phyloP scores from a whole-genome alignment of 2,888 invertebrate genomes.

The Pyrrhia umbra region DNA sequence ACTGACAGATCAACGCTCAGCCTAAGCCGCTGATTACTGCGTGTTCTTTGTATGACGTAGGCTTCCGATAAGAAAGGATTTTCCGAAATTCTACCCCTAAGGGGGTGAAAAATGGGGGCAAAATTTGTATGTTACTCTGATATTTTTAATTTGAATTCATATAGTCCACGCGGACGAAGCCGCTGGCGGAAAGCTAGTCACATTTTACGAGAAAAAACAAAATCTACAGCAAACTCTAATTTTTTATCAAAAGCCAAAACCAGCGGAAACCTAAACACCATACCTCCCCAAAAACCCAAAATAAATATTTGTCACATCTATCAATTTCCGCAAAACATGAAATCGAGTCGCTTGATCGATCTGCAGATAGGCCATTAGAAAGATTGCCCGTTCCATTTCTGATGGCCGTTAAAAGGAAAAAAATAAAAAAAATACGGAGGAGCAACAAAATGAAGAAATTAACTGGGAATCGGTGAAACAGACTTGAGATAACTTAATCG shows the following conservation, averaged over 20 bases:
- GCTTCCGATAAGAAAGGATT: no score
- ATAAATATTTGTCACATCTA: conserved; percentile 49
- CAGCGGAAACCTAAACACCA: conserved; percentile 2
- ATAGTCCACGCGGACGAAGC: no score
- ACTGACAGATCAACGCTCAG: no score
- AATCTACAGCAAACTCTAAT: background rate
- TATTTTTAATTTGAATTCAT: no score
- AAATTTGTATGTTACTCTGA: no score
- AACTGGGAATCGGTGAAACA: conserved; percentile 85
- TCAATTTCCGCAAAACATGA: conserved; percentile 52
- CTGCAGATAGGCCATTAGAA: conserved; percentile 81
- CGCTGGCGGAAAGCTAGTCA: no score
- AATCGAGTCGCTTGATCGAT: conserved; percentile 62
- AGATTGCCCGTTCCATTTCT: conserved; percentile 82
- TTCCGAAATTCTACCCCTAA: no score
- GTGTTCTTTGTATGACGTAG: no score
- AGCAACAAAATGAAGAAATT: conserved; percentile 87
- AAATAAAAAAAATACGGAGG: conserved; percentile 70
- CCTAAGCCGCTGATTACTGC: no score
- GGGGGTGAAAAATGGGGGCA: no score
- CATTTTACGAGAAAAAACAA: background rate
- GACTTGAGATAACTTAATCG: conserved; percentile 85
- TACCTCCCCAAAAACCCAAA: conserved; percentile 11
- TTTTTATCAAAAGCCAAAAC: conserved; percentile 9
- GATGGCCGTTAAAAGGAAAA: conserved; percentile 63